Evolutionary conservation across 2,888 invertebrate species (phyloP).

Genomic region (Entomobrya proxima): DNA sequence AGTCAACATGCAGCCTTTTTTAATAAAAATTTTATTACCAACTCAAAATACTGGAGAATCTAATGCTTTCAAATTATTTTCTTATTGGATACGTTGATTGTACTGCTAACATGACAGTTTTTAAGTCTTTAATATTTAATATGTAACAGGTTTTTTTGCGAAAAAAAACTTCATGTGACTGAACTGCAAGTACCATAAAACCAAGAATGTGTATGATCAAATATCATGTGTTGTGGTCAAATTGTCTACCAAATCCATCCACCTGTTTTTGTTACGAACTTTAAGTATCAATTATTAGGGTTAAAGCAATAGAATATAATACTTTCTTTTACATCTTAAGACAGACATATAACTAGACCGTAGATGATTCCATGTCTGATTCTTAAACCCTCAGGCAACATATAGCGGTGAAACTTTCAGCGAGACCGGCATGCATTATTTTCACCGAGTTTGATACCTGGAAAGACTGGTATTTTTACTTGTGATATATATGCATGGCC

Average conservation of each 20-base stretch:
- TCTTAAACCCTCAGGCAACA: background rate
- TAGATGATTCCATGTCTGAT: background rate
- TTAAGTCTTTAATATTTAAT: conserved; percentile 11
- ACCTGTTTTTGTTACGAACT: background rate
- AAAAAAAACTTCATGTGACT: background rate
- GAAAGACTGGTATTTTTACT: conserved; percentile 55
- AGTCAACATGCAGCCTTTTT: no score
- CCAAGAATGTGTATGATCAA: background rate
- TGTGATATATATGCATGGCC: background rate
- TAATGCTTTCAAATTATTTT: no score
- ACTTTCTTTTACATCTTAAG: background rate
- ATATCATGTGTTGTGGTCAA: background rate
- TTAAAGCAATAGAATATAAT: background rate
- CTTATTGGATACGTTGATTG: conserved; percentile 48
- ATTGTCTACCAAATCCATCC: background rate
- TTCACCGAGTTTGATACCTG: conserved; percentile 7
- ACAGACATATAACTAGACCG: background rate
- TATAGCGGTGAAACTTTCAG: background rate
- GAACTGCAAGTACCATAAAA: no score
- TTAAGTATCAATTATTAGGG: no score
- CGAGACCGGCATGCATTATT: background rate
- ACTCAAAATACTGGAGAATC: no score
- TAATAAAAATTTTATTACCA: no score
- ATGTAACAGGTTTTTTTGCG: conserved; percentile 40
- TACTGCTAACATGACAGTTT: conserved; percentile 49